Conservation (phyloP, 2,113 vertebrate genomes). For the Danionella cerebrum region DNA sequence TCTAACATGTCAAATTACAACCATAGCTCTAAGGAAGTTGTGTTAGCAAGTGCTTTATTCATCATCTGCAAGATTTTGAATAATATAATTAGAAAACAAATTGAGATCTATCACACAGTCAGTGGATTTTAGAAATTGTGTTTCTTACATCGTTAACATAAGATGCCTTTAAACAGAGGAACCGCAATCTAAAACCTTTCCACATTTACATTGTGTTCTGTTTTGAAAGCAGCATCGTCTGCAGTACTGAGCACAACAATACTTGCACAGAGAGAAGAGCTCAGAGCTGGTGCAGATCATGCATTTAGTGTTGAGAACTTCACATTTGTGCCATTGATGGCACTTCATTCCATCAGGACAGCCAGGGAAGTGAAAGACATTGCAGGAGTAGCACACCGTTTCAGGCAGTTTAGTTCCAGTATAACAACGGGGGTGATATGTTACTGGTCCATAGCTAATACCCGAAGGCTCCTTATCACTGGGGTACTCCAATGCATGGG, state of each 20-base stretch:
- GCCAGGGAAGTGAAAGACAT: constrained; percentile 39
- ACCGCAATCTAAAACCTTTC: constrained; percentile 39
- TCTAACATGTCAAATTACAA: too few species aligned
- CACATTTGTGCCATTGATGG: neutral
- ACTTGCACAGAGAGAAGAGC: constrained; percentile 7
- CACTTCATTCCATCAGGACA: constrained; percentile 36
- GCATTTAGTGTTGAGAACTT: constrained; percentile 10
- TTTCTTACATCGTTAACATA: too few species aligned
- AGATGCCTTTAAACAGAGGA: constrained; percentile 2
- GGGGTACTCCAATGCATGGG: neutral
- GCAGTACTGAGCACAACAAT: constrained; percentile 51
- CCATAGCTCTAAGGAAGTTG: too few species aligned
- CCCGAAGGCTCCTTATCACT: neutral
- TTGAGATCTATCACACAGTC: too few species aligned
- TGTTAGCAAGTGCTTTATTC: too few species aligned
- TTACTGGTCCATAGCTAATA: constrained; percentile 11
- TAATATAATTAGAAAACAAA: too few species aligned
- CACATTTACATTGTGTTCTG: constrained; percentile 49
- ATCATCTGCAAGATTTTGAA: too few species aligned
- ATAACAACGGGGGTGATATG: constrained; percentile 47
- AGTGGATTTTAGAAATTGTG: too few species aligned
- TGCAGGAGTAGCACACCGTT: constrained; percentile 44
- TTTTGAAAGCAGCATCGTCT: constrained; percentile 50
- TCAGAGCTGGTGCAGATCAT: neutral
- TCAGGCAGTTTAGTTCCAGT: constrained; percentile 17